Conservation (phyloP, 1,140 invertebrate genomes). For the Trypoxylus dichotomus region DNA sequence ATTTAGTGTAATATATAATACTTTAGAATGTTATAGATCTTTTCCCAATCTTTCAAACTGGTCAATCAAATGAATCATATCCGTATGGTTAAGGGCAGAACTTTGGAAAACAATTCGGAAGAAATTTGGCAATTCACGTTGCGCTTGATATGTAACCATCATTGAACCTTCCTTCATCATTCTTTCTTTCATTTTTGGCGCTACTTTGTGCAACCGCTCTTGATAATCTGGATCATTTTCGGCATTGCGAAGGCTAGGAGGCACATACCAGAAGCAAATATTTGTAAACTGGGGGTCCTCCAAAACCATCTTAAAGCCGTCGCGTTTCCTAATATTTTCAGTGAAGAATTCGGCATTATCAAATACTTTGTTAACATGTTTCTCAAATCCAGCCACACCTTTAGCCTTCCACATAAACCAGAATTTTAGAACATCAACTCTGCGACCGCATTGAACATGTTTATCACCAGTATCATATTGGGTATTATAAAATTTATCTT, state of each 20-base stretch:
- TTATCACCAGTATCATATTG: constrained; percentile 92
- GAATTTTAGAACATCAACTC: constrained; percentile 93
- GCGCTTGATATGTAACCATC: constrained; percentile 94
- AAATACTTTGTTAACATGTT: constrained; percentile 79
- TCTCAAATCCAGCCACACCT: constrained; percentile 77
- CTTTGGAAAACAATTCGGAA: constrained; percentile 93
- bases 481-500: constrained; percentile 95
- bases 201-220: constrained; percentile 76
- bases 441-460: constrained; percentile 87
- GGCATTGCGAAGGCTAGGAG: constrained; percentile 68
- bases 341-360: constrained; percentile 73
- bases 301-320: constrained; percentile 74
- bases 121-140: constrained; percentile 81
- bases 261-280: constrained; percentile 95
- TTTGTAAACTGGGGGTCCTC: constrained; percentile 89
- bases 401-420: constrained; percentile 99
- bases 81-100: constrained; percentile 74
- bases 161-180: constrained; percentile 95
- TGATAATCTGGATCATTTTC: constrained; percentile 65
- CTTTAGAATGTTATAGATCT: constrained; percentile 59
- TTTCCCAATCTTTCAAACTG: constrained; percentile 82
- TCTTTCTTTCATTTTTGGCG: constrained; percentile 87
- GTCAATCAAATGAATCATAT: constrained; percentile 84
- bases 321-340: constrained; percentile 65
- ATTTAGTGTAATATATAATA: background rate